phyloP scores from a whole-genome alignment of 2,113 vertebrate species.

The Illadopsis cleaveri region DNA sequence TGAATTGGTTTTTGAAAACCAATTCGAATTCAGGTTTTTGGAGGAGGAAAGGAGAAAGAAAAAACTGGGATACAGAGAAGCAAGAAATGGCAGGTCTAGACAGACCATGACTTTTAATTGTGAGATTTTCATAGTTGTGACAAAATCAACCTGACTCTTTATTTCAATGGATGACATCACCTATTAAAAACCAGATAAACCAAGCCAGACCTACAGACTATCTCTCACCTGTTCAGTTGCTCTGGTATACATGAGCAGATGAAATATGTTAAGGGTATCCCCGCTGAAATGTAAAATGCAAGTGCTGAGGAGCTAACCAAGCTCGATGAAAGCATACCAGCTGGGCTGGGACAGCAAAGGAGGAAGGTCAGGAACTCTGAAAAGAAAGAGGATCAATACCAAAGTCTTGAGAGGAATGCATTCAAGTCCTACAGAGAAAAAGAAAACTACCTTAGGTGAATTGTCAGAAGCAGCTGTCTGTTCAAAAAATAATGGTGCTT shows the following conservation, averaged over 20 bases:
- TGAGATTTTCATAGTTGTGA: neutral
- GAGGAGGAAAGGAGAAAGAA: neutral
- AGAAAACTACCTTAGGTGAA: slow-evolving; percentile 37
- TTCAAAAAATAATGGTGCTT: slow-evolving; percentile 38
- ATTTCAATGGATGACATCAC: neutral
- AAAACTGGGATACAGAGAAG: neutral
- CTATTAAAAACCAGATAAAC: neutral
- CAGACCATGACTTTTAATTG: neutral
- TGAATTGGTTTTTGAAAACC: neutral
- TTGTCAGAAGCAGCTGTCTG: neutral
- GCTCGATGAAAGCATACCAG: neutral
- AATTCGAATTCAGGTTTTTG: neutral
- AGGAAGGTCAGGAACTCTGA: slow-evolving; percentile 40
- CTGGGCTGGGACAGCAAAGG: slow-evolving; percentile 16
- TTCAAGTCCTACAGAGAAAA: neutral
- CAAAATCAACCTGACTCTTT: neutral
- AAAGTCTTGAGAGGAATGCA: slow-evolving; percentile 35
- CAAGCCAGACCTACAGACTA: neutral
- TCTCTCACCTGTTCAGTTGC: neutral
- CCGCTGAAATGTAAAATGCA: slow-evolving; percentile 16
- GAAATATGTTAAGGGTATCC: neutral
- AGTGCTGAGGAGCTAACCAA: neutral
- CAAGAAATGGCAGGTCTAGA: neutral
- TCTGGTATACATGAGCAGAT: neutral
- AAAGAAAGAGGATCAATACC: slow-evolving; percentile 29